These are phyloP conservation scores for Nomada flava DNA, from an alignment of 2,888 invertebrate genomes.

Conservation along the genomic window DNA sequence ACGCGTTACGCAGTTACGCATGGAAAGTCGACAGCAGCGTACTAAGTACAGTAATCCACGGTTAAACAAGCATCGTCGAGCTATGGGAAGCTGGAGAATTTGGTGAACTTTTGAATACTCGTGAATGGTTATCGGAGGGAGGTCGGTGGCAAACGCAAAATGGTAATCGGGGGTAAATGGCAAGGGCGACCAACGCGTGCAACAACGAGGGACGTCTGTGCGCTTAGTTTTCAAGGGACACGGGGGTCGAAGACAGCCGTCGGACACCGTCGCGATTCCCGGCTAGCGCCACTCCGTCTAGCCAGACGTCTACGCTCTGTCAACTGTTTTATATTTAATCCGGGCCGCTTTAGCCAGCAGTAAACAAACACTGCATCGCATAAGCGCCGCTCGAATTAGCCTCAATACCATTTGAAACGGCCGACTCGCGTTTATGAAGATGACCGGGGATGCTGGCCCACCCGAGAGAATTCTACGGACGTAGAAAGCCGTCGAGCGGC, in stretches of 20 bases:
- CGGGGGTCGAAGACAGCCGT: conserved; percentile 44
- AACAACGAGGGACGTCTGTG: not conserved
- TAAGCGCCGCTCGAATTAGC: conserved; percentile 83
- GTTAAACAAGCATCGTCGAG: not conserved
- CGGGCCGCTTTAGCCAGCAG: conserved; percentile 83
- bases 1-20: no score
- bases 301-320: conserved; percentile 79
- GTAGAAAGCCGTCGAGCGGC: conserved; percentile 27
- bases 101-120: not conserved
- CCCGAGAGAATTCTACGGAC: conserved; percentile 64
- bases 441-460: conserved; percentile 73
- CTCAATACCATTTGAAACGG: conserved; percentile 82
- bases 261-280: conserved; percentile 64
- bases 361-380: conserved; percentile 84
- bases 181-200: no score
- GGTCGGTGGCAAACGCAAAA: not conserved
- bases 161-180: no score
- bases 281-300: conserved; percentile 83
- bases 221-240: conserved; percentile 17
- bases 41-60: no score
- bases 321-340: conserved; percentile 84
- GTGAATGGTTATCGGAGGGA: not conserved
- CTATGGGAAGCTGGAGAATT: not conserved
- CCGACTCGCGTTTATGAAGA: conserved; percentile 81
- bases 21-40: no score